Conservation (phyloP, 2,113 vertebrate genomes). For the Cyanoramphus novaezelandiae region DNA sequence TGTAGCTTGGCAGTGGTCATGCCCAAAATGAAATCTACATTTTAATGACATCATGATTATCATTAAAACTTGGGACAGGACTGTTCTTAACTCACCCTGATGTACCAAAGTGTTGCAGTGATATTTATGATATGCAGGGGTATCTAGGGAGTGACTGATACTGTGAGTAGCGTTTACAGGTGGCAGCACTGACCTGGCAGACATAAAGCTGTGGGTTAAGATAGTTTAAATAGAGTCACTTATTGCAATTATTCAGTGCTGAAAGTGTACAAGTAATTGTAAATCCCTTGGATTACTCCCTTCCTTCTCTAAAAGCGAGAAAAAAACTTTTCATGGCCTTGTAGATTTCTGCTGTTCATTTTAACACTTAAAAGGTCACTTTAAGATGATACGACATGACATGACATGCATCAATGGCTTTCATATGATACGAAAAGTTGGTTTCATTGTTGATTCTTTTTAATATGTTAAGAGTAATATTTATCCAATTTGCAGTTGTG, state of each 20-base stretch:
- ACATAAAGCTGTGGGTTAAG: neutral
- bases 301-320: neutral
- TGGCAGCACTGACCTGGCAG: neutral
- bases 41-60: neutral
- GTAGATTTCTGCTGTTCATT: neutral
- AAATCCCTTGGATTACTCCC: neutral
- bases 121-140: neutral
- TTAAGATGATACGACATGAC: neutral
- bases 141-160: neutral
- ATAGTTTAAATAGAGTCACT: neutral
- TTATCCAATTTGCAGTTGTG: neutral
- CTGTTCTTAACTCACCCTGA: neutral
- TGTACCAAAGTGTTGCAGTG: neutral
- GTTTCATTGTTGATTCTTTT: neutral
- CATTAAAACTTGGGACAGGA: neutral
- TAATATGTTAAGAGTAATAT: neutral
- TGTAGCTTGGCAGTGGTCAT: neutral
- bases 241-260: neutral
- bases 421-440: neutral
- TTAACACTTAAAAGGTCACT: neutral
- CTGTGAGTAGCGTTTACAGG: neutral
- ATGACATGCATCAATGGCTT: neutral
- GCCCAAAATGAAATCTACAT: neutral
- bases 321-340: neutral
- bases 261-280: slow-evolving; percentile 9